phyloP scores from a whole-genome alignment of 2,113 vertebrate genomes.

The Phalacrocorax pelagicus region DNA sequence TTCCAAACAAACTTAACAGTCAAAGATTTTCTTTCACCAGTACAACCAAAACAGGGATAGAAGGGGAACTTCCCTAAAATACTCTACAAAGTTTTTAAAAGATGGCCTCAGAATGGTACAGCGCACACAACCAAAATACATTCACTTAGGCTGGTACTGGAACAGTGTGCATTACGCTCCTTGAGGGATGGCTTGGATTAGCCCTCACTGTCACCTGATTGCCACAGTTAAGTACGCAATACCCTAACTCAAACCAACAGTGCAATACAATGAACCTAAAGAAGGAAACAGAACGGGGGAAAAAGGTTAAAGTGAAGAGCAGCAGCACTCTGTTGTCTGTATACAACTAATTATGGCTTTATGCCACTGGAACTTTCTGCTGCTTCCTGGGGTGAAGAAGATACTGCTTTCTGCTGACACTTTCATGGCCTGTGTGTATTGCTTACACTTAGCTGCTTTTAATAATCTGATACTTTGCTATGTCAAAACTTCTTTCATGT shows the following conservation, averaged over 20 bases:
- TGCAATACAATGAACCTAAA: background rate
- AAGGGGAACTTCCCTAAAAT: background rate
- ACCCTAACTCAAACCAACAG: background rate
- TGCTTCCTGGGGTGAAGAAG: background rate
- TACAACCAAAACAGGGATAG: background rate
- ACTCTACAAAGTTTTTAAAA: background rate
- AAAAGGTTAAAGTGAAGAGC: background rate
- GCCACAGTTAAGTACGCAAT: background rate
- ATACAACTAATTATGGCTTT: background rate
- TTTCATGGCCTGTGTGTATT: background rate
- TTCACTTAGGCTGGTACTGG: background rate
- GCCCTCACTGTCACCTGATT: background rate
- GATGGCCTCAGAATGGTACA: background rate
- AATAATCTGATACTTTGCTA: conserved; percentile 62
- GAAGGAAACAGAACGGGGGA: background rate
- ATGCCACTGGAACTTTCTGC: background rate
- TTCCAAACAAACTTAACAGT: background rate
- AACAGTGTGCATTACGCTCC: background rate
- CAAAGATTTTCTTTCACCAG: background rate
- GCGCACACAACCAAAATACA: background rate
- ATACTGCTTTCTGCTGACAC: background rate
- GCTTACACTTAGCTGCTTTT: conserved; percentile 46
- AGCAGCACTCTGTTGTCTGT: background rate
- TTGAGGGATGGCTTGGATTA: background rate
- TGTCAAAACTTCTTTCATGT: conserved; percentile 62